Evolutionary conservation across 2,113 vertebrate species (phyloP), one percentile per base, ranked within the genome.

Genomic region (Nesoenas mayeri): DNA sequence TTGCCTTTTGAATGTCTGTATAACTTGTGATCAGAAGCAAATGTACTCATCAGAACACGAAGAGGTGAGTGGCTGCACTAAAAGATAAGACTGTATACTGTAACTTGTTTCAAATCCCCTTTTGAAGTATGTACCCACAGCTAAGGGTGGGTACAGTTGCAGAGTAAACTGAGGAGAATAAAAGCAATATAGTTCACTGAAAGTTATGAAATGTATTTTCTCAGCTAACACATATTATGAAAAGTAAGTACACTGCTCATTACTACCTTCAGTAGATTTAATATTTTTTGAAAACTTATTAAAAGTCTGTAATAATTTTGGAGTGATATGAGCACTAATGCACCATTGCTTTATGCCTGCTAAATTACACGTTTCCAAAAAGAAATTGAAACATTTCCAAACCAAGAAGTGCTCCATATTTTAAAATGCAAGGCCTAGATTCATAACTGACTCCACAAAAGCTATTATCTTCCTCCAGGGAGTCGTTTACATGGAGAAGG

Each of bases 21-120:
- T 38, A 58, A n/a, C 60, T 85, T 80, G 29, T 84, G 77, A 92
- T 82, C 72, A 65, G 88, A 92, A 93, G 12, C 34, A 95, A 81
- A 89, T 10, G n/a, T 77, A 71, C 31, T 70, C 38, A 51, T 44
- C 15, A 78, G 53, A 85, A 44, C 38, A 53, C 29, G 85, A 28
- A 34, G 15, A 88, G 36, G 75, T 79, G 18, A 91, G 84, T 84
- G 88, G 44, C 21, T 8, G 2, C 51, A 61, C 4, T n/a, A 69
- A 51, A 79, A 88, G 38, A 47, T 28, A 65, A 70, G 11, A 56
- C 24, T 54, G 4, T 29, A 4, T 42, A 42, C 14, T 51, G 22
- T 22, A 91, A 53, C 8, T 72, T 53, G 29, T 44, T 84, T 89
- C 26, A 34, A 94, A 34, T 13, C 9, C 9, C 25, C 44, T 61